phyloP scores from a whole-genome alignment of 2,888 invertebrate species.

The Branchipolynoe longqiensis region DNA sequence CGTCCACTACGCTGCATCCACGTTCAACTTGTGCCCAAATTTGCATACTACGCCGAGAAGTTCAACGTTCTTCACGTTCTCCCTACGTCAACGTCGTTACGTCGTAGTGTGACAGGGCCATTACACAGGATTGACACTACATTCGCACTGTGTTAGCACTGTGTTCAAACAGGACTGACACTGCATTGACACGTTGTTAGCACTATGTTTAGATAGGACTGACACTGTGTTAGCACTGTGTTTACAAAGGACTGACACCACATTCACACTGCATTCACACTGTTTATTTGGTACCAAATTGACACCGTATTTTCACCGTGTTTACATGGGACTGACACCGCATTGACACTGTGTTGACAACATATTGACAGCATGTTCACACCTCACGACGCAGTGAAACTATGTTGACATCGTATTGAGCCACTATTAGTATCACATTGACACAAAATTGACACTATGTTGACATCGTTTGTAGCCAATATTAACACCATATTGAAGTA shows the following conservation, averaged over 20 bases:
- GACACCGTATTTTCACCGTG: neutral
- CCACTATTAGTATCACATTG: neutral
- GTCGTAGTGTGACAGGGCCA: too few relatives aligned
- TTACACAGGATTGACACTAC: too few relatives aligned
- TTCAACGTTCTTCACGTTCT: too few relatives aligned
- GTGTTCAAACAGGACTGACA: neutral
- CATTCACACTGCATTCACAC: neutral
- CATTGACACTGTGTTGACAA: neutral
- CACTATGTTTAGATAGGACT: neutral
- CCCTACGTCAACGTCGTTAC: too few relatives aligned
- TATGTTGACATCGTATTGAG: neutral
- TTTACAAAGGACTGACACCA: neutral
- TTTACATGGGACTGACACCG: neutral
- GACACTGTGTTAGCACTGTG: too few relatives aligned
- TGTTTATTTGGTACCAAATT: neutral
- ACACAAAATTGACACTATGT: neutral
- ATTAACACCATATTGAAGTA: too few relatives aligned
- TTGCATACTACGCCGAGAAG: too few relatives aligned
- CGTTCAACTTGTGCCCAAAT: too few relatives aligned
- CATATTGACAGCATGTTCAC: neutral
- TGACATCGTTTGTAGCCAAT: neutral
- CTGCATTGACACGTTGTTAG: neutral
- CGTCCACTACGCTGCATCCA: too few relatives aligned
- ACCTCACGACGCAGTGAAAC: neutral
- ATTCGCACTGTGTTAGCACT: neutral